Percentiles rank a stretch among this genome's conserved stretches.
phyloP scores from a whole-genome alignment of 2,113 vertebrate genomes.

The Bufo bufo region DNA sequence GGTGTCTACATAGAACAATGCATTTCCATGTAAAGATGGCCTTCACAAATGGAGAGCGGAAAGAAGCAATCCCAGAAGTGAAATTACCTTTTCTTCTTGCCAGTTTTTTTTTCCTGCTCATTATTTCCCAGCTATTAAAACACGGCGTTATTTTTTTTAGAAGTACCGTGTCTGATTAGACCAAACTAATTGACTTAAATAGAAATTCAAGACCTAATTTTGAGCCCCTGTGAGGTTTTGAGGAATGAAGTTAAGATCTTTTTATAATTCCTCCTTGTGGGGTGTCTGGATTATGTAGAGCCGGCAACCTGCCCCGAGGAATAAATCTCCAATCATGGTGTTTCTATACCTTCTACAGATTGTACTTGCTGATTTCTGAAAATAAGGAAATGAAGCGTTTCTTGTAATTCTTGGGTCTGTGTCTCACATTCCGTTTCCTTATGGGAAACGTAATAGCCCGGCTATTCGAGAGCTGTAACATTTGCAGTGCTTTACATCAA shows the following conservation, averaged over 20 bases:
- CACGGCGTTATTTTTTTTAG: slow-evolving; percentile 28
- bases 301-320: slow-evolving; percentile 30
- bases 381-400: not conserved
- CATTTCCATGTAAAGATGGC: not conserved
- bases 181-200: slow-evolving; percentile 48
- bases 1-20: slow-evolving; percentile 35
- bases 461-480: not conserved
- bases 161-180: slow-evolving; percentile 41
- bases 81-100: slow-evolving; percentile 40
- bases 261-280: slow-evolving; percentile 43
- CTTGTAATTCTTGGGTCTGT: slow-evolving; percentile 13
- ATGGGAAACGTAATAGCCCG: not conserved
- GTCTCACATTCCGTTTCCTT: slow-evolving; percentile 21
- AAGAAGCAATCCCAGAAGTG: slow-evolving; percentile 43
- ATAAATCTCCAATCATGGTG: not conserved
- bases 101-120: slow-evolving; percentile 42
- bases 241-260: slow-evolving; percentile 45
- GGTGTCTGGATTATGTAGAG: slow-evolving; percentile 50
- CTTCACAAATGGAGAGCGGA: slow-evolving; percentile 43
- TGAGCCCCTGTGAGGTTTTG: slow-evolving; percentile 39
- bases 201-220: slow-evolving; percentile 49
- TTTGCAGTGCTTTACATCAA: not conserved
- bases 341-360: slow-evolving; percentile 24
- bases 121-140: slow-evolving; percentile 54
- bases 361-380: slow-evolving; percentile 41